Evolutionary conservation across 2,888 invertebrate genomes (phyloP).

Genomic region (Pelosia muscerda): DNA sequence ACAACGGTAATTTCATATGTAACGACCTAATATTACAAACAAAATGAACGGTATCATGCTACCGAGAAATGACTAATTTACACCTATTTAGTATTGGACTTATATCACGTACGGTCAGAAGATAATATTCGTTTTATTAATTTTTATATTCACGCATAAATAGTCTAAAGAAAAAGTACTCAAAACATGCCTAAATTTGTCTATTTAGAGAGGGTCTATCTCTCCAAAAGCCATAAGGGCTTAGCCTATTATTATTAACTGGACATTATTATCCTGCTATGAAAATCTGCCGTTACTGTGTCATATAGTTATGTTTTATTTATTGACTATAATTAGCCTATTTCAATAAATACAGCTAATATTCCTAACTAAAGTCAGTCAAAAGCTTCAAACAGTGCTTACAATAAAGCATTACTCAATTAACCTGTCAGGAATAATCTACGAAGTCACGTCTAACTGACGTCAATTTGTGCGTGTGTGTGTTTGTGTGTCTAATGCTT

Average conservation of each 20-base stretch:
- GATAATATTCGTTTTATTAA: neutral
- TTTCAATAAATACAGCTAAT: neutral
- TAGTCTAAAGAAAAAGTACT: too few relatives aligned
- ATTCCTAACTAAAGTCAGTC: neutral
- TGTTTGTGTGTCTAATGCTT: conserved; percentile 42
- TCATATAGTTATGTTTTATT: neutral
- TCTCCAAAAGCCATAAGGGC: too few relatives aligned
- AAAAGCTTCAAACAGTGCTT: neutral
- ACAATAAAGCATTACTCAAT: conserved; percentile 31
- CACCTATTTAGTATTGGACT: conserved; percentile 11
- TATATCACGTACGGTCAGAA: conserved; percentile 21
- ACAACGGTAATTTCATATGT: too few relatives aligned
- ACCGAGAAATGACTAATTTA: too few relatives aligned
- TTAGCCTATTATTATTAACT: neutral
- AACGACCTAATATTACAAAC: conserved; percentile 20
- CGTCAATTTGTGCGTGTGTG: conserved; percentile 62
- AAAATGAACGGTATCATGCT: too few relatives aligned
- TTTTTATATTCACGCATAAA: too few relatives aligned
- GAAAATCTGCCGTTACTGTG: neutral
- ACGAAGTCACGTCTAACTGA: conserved; percentile 62
- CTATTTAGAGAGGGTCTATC: neutral
- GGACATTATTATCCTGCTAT: too few relatives aligned
- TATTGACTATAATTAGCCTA: neutral
- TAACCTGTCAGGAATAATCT: conserved; percentile 47
- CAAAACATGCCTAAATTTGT: too few relatives aligned